phyloP scores from a whole-genome alignment of 1,140 invertebrate species.

The Micrasema minimum region DNA sequence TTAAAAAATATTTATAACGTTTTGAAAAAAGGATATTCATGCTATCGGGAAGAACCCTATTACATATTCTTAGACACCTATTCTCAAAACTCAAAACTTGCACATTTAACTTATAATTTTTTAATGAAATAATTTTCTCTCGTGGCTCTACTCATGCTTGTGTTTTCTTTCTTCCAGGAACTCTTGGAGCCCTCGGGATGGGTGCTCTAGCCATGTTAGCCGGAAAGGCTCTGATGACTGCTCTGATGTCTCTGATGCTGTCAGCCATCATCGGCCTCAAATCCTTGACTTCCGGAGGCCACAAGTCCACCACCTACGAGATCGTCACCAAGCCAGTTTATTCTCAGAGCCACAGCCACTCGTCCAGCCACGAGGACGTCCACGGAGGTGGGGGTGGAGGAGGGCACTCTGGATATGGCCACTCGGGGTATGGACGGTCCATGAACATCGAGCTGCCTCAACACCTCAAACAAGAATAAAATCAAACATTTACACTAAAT shows the following conservation, averaged over 20 bases:
- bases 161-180: conserved; percentile 68
- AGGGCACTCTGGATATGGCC: conserved; percentile 72
- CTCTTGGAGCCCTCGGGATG: conserved; percentile 77
- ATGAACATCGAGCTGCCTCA: conserved; percentile 53
- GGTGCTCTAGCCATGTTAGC: conserved; percentile 81
- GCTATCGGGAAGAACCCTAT: too few species aligned
- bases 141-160: too few species aligned
- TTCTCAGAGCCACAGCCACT: conserved; percentile 76
- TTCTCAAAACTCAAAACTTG: too few species aligned
- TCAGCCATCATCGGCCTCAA: conserved; percentile 82
- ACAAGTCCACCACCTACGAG: conserved; percentile 83
- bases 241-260: conserved; percentile 80
- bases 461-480: conserved; percentile 39
- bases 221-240: conserved; percentile 87
- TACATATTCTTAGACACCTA: too few species aligned
- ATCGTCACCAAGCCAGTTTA: conserved; percentile 85
- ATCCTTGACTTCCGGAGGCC: conserved; percentile 72
- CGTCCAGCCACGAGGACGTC: conserved; percentile 74
- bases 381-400: conserved; percentile 68
- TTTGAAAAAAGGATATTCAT: too few species aligned
- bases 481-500: background rate
- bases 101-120: too few species aligned
- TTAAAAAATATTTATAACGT: too few species aligned
- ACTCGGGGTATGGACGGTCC: conserved; percentile 69
- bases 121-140: too few species aligned